Evolutionary conservation across 2,888 invertebrate species (phyloP).

Genomic region (Melitaea athalia): DNA sequence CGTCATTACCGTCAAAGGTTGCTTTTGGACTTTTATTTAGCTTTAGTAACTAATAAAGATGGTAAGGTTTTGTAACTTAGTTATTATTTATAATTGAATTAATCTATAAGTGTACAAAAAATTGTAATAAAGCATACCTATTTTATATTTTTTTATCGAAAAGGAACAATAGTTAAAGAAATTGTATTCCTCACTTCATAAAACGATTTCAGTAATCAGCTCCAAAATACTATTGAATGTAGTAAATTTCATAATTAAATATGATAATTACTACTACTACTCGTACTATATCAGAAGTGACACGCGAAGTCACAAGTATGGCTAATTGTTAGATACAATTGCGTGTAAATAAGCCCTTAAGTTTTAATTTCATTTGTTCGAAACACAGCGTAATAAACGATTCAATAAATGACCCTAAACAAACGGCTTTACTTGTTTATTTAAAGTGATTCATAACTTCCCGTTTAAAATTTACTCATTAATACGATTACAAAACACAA

Average conservation of each 20-base stretch:
- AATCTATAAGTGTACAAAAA: too few relatives aligned
- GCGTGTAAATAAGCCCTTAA: not conserved
- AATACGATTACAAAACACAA: conserved; percentile 39
- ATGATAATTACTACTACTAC: too few relatives aligned
- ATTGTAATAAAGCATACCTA: too few relatives aligned
- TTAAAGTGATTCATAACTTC: conserved; percentile 6
- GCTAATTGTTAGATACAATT: too few relatives aligned
- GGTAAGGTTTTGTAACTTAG: not conserved
- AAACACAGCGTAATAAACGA: not conserved
- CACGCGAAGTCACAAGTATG: not conserved
- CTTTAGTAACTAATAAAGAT: conserved; percentile 2
- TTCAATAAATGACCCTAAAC: not conserved
- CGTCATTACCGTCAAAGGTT: conserved; percentile 32
- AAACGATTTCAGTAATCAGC: too few relatives aligned
- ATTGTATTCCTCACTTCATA: too few relatives aligned
- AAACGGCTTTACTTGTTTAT: conserved; percentile 1
- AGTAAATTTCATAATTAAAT: too few relatives aligned
- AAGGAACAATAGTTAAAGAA: too few relatives aligned
- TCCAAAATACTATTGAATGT: too few relatives aligned
- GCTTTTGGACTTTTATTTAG: conserved; percentile 11
- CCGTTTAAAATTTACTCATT: not conserved
- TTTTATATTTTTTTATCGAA: too few relatives aligned
- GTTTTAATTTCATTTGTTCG: not conserved
- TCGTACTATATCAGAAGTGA: too few relatives aligned
- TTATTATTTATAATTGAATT: not conserved